Conservation (phyloP, 2,888 invertebrate genomes). For the Seladonia tumulorum region DNA sequence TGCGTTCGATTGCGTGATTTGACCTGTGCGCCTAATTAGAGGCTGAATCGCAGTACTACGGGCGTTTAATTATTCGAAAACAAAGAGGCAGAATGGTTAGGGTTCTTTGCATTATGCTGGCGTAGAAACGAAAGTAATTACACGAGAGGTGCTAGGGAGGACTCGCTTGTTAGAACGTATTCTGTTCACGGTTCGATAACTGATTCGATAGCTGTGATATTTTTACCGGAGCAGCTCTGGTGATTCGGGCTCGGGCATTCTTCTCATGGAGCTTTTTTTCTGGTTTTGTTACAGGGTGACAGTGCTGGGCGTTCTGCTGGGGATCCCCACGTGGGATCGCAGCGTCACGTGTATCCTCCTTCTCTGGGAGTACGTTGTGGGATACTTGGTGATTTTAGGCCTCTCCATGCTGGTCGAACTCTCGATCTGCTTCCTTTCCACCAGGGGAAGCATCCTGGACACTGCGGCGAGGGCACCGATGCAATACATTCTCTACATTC, state of each 20-base stretch:
- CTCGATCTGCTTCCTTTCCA: constrained; percentile 90
- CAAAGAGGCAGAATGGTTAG: background rate
- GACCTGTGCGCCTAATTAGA: background rate
- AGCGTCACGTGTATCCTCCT: constrained; percentile 85
- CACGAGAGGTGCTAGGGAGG: too few species aligned
- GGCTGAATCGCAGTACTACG: background rate
- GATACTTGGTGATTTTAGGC: constrained; percentile 87
- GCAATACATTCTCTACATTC: constrained; percentile 92
- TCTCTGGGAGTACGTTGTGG: constrained; percentile 87
- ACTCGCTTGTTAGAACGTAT: constrained; percentile 1
- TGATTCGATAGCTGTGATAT: constrained; percentile 28
- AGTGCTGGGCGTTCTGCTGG: constrained; percentile 86
- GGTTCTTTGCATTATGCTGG: background rate
- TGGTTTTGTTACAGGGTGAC: constrained; percentile 86
- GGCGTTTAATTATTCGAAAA: background rate
- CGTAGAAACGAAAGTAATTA: background rate
- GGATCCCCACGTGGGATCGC: constrained; percentile 86
- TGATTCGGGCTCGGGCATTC: background rate
- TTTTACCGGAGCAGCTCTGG: background rate
- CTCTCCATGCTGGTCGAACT: constrained; percentile 88
- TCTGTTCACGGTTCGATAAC: constrained; percentile 29
- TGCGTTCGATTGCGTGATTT: background rate
- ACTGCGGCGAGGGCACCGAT: constrained; percentile 90
- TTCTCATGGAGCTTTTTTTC: constrained; percentile 31
- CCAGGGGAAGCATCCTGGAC: constrained; percentile 92